Percentiles rank a stretch among this genome's conserved stretches.
Conservation (phyloP, 2,113 vertebrate genomes). For the Manacus vitellinus region DNA sequence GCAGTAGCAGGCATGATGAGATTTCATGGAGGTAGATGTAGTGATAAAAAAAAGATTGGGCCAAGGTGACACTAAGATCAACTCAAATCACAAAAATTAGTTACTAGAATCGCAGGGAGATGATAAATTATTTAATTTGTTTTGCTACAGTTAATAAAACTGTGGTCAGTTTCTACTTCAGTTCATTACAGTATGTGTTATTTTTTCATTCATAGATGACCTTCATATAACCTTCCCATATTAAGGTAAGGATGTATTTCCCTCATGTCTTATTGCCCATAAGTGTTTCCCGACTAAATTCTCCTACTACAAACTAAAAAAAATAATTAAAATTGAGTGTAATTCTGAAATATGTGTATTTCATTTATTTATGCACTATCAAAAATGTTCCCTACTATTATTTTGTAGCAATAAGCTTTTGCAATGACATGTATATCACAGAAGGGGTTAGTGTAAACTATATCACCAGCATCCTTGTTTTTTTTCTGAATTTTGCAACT, state of each 20-base stretch:
- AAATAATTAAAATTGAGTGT: background rate
- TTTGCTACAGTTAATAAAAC: constrained; percentile 30
- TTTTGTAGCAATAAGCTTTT: background rate
- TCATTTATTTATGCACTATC: background rate
- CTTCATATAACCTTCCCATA: background rate
- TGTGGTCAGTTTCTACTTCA: background rate
- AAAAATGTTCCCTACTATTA: background rate
- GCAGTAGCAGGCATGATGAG: background rate
- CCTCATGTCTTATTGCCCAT: background rate
- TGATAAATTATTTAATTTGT: background rate
- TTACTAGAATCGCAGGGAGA: background rate
- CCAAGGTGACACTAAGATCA: background rate
- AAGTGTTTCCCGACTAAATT: background rate
- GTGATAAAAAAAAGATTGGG: background rate
- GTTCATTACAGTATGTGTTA: background rate
- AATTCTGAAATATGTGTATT: background rate
- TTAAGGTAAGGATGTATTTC: background rate
- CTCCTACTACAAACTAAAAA: background rate
- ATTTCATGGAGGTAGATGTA: background rate
- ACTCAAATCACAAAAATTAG: background rate
- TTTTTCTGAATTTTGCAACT: background rate
- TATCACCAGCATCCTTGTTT: background rate
- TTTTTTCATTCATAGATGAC: background rate
- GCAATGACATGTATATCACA: background rate
- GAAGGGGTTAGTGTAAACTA: background rate